Base-by-base conservation (phyloP, 2,888 invertebrate genomes). In the Galerucella nymphaeae region DNA sequence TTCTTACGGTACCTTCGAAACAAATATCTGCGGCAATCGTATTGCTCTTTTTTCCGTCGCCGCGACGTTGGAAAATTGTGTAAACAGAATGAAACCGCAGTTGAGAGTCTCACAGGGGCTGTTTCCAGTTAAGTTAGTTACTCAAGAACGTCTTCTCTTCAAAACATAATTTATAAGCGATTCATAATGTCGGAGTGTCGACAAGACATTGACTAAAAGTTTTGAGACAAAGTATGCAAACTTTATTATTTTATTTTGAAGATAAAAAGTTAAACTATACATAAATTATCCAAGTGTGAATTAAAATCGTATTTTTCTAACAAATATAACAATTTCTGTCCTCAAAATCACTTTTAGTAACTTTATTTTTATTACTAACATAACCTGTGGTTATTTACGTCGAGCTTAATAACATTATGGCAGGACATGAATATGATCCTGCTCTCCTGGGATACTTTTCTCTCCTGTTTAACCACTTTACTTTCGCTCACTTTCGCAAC, bases 101-200 rank as follows among this genome's bases (percentile, higher is more conserved):
- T 64, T 66, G 70, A 72, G 58, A 58, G 76, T 77, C 77, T 76
- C 76, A 18, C 61, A 71, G 76, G 77, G 73, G 76, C 72, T 76
- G 78, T 79, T 79, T 72, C 76, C 66, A 77, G 78, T 78, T 77
- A 78, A 79, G 77, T 79, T 77, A 75, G 80, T 79, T 79, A 79
- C 71, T 74, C 70, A 72, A 71, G 67, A 71, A 73, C 76, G 69
- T 67, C 68, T 58, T 69, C 73, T 72, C 67, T 77, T 78, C 73
- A 77, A 81, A 82, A 83, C 82, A 83, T 84, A 85, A 85, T 85
- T 85, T 86, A 84, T 84, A 85, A 85, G 84, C 84, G 85, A 85
- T 86, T 86, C 84, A 85, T 85, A 84, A 85, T 84, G 82, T 83
- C 81, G 81, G 83, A 84, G 84, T 84, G 84, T 84, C 83, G 83